These are phyloP conservation scores for Zaprionus ornatus DNA, from an alignment of 1,140 invertebrate genomes.

Conservation along the genomic window DNA sequence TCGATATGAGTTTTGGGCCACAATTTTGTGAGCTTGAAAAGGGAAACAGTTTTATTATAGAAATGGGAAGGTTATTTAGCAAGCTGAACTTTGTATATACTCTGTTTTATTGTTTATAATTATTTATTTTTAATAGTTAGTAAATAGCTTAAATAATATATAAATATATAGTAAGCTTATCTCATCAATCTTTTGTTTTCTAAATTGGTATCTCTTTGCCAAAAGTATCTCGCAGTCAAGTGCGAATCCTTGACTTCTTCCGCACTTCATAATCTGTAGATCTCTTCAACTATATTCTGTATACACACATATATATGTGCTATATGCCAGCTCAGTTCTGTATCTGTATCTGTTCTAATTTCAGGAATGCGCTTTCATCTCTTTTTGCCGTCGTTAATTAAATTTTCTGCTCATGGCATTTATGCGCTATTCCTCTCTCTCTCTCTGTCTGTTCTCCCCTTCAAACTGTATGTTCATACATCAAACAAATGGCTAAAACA, in stretches of 20 bases:
- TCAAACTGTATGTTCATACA: conserved; percentile 47
- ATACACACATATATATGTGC: too few species aligned
- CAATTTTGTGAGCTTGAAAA: neutral
- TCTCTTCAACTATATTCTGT: neutral
- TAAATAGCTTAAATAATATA: too few species aligned
- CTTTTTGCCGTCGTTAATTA: conserved; percentile 33
- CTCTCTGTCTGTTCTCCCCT: neutral
- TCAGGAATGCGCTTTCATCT: conserved; percentile 16
- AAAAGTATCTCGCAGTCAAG: neutral
- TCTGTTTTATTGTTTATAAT: too few species aligned
- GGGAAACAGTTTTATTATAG: neutral
- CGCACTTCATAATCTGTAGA: neutral
- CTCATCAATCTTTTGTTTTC: neutral
- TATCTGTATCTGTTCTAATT: neutral
- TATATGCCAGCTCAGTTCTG: neutral
- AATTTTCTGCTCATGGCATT: conserved; percentile 46
- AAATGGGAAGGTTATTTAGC: too few species aligned
- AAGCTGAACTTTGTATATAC: too few species aligned
- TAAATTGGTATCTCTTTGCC: too few species aligned
- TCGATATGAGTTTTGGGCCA: neutral
- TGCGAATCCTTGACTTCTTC: neutral
- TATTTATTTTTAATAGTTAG: too few species aligned
- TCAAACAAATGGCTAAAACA: conserved; percentile 69
- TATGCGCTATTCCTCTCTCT: conserved; percentile 22
- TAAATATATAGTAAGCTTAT: too few species aligned